Base-by-base conservation (phyloP, 2,888 invertebrate species). In the Dendrolimus pini region DNA sequence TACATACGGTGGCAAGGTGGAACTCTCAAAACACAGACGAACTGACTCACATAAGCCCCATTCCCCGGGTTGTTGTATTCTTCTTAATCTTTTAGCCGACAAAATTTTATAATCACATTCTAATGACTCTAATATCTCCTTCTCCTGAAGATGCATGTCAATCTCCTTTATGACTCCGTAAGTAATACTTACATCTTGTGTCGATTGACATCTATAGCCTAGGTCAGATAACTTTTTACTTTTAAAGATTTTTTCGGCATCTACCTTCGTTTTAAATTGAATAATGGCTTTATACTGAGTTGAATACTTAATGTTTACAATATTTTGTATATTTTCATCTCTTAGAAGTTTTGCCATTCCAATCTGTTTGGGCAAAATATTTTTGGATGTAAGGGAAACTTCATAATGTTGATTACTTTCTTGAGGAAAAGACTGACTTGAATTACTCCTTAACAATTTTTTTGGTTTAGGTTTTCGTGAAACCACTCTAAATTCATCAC, bases 161-260 rank as follows among this genome's bases (percentile, higher is more conserved):
- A 71, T 55, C 30, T 66, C 61, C 59, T 58, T 65, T 1, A 69
- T 62, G 1, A 69, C 53, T 7, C 68, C 69, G 56, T 65, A 69
- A 1, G 65, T 63, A 10, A 61, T 3, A 12, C 53, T 56, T 2
- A 56, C 14, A 30, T 69, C 67, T 42, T 58, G 18, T 7, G 60
- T 55, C 53, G 54, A 55, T 18, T 64, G 64, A 41, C 60, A 58
- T 54, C 59, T 59, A 41, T 54, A 64, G 0, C 63, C 63, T 55
- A 64, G 18, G 10, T 47, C 2, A 6, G 9, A 47, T 47, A 47
- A 10, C 10, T 47, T 47, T 47, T 10, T 53, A 41, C 58, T 59
- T 10, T 56, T 53, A 13, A 61, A 9, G 14, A 60, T 56, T 41
- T 56, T 62, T 53, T 60, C 59, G 1, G 61, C 64, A 30, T 61